Evolutionary conservation across 2,888 invertebrate genomes (phyloP).

Genomic region (Cheilosia impressa): DNA sequence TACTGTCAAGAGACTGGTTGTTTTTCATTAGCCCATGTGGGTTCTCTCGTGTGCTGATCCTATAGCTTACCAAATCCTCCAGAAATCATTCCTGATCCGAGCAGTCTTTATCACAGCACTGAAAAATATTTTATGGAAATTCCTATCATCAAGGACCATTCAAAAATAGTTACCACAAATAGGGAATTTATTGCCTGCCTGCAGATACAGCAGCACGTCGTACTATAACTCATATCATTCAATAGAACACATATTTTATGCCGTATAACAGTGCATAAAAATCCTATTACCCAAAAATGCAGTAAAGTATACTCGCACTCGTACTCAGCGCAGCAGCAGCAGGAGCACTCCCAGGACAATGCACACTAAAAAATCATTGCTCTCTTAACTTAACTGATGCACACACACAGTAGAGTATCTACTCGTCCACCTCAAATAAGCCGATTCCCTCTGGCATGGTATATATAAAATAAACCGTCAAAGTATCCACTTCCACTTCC

Average conservation of each 20-base stretch:
- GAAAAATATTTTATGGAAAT: too few species aligned
- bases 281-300: conserved; percentile 59
- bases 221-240: conserved; percentile 31
- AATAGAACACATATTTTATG: conserved; percentile 45
- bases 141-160: neutral
- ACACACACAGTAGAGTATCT: neutral
- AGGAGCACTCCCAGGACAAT: conserved; percentile 43
- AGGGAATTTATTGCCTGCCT: neutral
- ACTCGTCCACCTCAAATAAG: conserved; percentile 26
- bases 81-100: too few species aligned
- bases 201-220: neutral
- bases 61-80: too few species aligned
- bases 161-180: neutral
- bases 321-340: neutral
- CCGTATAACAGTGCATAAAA: conserved; percentile 45
- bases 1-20: too few species aligned
- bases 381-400: conserved; percentile 54
- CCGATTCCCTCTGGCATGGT: conserved; percentile 17
- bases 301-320: conserved; percentile 35
- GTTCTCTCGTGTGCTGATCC: too few species aligned
- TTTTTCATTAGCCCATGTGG: too few species aligned
- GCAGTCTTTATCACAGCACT: too few species aligned
- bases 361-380: conserved; percentile 56
- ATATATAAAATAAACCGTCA: conserved; percentile 37
- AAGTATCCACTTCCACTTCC: conserved; percentile 41